Conservation (phyloP, 1,140 invertebrate species). For the Neodiprion lecontei region DNA sequence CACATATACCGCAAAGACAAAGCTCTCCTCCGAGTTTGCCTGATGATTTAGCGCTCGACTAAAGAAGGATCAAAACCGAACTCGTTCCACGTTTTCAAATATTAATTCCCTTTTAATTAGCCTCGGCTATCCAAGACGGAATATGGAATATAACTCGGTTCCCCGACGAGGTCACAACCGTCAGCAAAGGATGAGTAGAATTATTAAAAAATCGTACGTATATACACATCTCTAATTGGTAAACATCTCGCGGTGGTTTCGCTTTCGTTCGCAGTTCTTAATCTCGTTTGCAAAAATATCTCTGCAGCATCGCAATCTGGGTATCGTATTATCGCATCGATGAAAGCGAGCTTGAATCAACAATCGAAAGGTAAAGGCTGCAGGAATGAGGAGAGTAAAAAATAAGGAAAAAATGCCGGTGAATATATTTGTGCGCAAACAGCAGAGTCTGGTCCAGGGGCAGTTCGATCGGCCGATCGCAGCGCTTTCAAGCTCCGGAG, state of each 20-base stretch:
- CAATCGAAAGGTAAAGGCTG: too few relatives aligned
- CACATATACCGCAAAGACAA: too few relatives aligned
- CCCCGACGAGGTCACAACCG: background rate
- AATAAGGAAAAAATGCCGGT: background rate
- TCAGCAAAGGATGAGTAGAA: conserved; percentile 36
- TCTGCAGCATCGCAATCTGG: too few relatives aligned
- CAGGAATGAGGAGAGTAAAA: too few relatives aligned
- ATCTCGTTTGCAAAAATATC: too few relatives aligned
- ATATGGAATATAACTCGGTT: conserved; percentile 21
- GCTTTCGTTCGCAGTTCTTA: too few relatives aligned
- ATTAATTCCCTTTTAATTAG: background rate
- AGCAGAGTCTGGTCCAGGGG: background rate
- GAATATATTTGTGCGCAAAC: background rate
- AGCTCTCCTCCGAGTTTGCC: too few relatives aligned
- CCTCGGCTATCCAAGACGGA: background rate
- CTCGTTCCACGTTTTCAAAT: background rate
- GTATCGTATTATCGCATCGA: too few relatives aligned
- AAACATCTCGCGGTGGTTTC: too few relatives aligned
- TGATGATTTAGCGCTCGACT: background rate
- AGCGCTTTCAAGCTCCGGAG: too few relatives aligned
- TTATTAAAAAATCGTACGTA: conserved; percentile 32
- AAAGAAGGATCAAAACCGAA: background rate
- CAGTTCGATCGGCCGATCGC: background rate
- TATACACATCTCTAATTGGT: too few relatives aligned
- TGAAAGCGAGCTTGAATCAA: too few relatives aligned